Conservation (phyloP, 2,113 vertebrate species). For the Charadrius vociferus region DNA sequence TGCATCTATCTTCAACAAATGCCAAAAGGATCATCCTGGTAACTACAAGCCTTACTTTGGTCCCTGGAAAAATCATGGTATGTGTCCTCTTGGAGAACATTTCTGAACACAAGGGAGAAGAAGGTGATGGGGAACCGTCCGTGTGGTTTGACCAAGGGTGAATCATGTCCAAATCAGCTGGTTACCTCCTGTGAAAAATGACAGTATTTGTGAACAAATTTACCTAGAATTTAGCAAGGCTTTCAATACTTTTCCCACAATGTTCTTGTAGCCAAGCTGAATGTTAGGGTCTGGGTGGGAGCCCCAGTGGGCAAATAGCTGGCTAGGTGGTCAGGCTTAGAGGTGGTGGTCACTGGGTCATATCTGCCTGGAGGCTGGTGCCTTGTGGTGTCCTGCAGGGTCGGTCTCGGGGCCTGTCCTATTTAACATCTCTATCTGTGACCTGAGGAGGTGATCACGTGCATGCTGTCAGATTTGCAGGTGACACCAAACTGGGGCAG, state of each 20-base stretch:
- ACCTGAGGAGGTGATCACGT: not conserved
- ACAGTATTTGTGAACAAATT: not conserved
- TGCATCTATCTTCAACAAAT: not conserved
- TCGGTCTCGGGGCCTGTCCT: not conserved
- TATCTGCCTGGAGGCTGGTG: not conserved
- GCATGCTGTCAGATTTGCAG: not conserved
- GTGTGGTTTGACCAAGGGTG: not conserved
- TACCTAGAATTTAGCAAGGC: not conserved
- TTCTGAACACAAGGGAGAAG: not conserved
- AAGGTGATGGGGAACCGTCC: not conserved
- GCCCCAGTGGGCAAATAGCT: not conserved
- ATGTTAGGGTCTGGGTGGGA: not conserved
- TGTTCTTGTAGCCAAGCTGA: not conserved
- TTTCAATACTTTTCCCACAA: not conserved
- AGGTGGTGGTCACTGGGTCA: not conserved
- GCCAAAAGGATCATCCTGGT: not conserved
- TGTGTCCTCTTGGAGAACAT: not conserved
- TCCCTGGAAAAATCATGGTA: not conserved
- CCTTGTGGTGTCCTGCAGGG: accelerated
- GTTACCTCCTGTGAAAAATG: not conserved
- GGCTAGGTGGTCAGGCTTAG: not conserved
- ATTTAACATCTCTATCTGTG: not conserved
- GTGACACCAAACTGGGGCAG: not conserved
- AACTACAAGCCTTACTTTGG: not conserved
- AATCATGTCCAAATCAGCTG: not conserved